phyloP scores from a whole-genome alignment of 2,113 vertebrate genomes.

The Haliaeetus leucogaster region DNA sequence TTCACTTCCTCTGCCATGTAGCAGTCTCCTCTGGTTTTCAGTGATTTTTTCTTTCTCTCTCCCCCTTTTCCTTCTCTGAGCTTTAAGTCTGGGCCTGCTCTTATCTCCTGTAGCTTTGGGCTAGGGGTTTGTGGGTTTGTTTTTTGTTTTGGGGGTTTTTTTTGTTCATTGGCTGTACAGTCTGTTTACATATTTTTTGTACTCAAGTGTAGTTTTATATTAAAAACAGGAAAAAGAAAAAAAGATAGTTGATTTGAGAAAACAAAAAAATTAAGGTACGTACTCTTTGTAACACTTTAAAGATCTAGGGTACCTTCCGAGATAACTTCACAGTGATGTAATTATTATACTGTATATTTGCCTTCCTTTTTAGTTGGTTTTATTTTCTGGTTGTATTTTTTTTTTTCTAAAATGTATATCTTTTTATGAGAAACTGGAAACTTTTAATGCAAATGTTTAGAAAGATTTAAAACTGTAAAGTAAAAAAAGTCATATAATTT shows the following conservation, averaged over 20 bases:
- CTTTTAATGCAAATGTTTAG: slow-evolving; percentile 70
- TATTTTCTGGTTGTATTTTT: slow-evolving; percentile 70
- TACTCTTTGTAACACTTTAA: slow-evolving; percentile 71
- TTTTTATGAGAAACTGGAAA: slow-evolving; percentile 73
- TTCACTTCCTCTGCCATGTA: slow-evolving; percentile 42
- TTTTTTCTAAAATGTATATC: slow-evolving; percentile 69
- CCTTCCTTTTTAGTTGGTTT: slow-evolving; percentile 70
- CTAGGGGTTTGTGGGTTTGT: slow-evolving; percentile 19
- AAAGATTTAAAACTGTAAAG: slow-evolving; percentile 71
- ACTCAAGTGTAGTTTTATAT: slow-evolving; percentile 82
- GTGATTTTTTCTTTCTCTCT: not conserved
- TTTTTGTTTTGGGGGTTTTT: not conserved
- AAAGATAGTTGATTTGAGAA: slow-evolving; percentile 54
- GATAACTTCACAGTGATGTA: slow-evolving; percentile 58
- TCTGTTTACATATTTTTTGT: slow-evolving; percentile 87
- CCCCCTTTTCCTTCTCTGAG: slow-evolving; percentile 31
- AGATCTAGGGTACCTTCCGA: slow-evolving; percentile 64
- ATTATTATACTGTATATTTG: slow-evolving; percentile 68
- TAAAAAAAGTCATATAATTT: slow-evolving; percentile 63
- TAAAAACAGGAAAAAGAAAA: slow-evolving; percentile 66
- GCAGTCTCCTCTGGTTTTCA: slow-evolving; percentile 13
- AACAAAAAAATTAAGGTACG: slow-evolving; percentile 49
- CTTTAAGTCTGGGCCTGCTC: slow-evolving; percentile 55
- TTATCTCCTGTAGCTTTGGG: slow-evolving; percentile 51
- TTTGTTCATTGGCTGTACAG: slow-evolving; percentile 77